Base-by-base conservation (phyloP, 2,113 vertebrate species). In the Arvicanthis niloticus region DNA sequence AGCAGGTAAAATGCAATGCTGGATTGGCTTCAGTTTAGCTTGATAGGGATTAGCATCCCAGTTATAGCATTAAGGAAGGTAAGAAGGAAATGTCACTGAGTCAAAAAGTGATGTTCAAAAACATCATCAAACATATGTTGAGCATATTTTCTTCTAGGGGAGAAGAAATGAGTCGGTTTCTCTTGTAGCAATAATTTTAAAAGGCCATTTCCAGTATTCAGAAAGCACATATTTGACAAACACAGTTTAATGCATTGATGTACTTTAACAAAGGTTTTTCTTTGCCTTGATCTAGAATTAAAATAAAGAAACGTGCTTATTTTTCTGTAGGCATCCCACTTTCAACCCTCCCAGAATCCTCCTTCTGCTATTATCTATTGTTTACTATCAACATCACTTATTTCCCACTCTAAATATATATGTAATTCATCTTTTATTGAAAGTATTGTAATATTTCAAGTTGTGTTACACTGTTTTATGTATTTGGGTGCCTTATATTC, bases 401-500 rank as follows among this genome's bases (percentile, higher is more conserved):
- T 93, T 77, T 91, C 80, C 84, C 85, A 89, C 82, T 91, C 78
- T 93, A 98, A 97, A 48, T 7, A 98, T 97, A 91, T 93, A 89
- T 89, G 91, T 82, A 91, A 92, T 97, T 93, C 89, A 96, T 88
- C 89, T 97, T 98, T 56, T 85, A 94, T 95, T 73, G 65, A 85
- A 97, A 98, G 62, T 89, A 94, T 80, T 97, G 58, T 95, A 97
- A 97, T 97, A 98, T 95, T 94, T 97, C 92, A 58, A 98, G 96
- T 97, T 94, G 48, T 90, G 75, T 1, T 62, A 6, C 96, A 98
- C 98, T 97, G 94, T 98, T 98, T 98, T 42, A 96, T 92, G 94
- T 91, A 87, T 92, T 81, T 86, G 51, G 42, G 93, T 73, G 93
- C n/a, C 82, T 95, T 77, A 78, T 70, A 98, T 89, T 70, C 85